A percentile compares a stretch with the other conserved stretches of the same genome.
These are phyloP conservation scores for Schrankia costaestrigalis DNA, from an alignment of 2,888 invertebrate genomes.

Conservation along the genomic window DNA sequence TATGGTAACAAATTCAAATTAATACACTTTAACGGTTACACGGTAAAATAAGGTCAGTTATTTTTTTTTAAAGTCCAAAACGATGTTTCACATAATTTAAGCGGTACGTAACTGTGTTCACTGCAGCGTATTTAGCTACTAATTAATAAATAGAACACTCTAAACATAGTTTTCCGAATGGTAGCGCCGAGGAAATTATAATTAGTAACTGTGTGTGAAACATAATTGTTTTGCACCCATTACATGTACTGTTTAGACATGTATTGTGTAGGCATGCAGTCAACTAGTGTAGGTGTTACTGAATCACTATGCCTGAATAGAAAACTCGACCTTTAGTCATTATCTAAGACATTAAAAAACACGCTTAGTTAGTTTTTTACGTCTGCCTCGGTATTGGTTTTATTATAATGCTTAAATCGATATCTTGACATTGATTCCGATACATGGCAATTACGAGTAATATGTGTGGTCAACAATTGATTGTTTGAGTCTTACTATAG, in stretches of 20 bases:
- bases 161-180: conserved; percentile 61
- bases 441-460: too few relatives aligned
- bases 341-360: too few relatives aligned
- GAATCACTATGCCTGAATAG: conserved; percentile 20
- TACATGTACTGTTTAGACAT: conserved; percentile 18
- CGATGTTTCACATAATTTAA: conserved; percentile 36
- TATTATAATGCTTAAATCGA: too few relatives aligned
- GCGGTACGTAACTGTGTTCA: conserved; percentile 42
- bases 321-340: too few relatives aligned
- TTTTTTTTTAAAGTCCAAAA: conserved; percentile 27
- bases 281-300: conserved; percentile 9
- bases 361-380: too few relatives aligned
- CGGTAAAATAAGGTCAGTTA: conserved; percentile 16
- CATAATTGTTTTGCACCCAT: conserved; percentile 56
- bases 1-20: too few relatives aligned
- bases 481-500: too few relatives aligned
- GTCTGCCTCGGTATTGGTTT: too few relatives aligned
- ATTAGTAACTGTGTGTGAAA: conserved; percentile 58
- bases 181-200: conserved; percentile 60
- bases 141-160: conserved; percentile 61
- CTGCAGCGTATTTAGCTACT: conserved; percentile 49
- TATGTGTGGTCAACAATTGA: too few relatives aligned
- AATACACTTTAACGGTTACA: conserved; percentile 17
- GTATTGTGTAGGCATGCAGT: conserved; percentile 11
- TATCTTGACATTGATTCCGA: too few relatives aligned